A percentile compares a stretch with the other conserved stretches of the same genome.
Conservation (phyloP, 2,888 invertebrate species). For the Bimastos eiseni region DNA sequence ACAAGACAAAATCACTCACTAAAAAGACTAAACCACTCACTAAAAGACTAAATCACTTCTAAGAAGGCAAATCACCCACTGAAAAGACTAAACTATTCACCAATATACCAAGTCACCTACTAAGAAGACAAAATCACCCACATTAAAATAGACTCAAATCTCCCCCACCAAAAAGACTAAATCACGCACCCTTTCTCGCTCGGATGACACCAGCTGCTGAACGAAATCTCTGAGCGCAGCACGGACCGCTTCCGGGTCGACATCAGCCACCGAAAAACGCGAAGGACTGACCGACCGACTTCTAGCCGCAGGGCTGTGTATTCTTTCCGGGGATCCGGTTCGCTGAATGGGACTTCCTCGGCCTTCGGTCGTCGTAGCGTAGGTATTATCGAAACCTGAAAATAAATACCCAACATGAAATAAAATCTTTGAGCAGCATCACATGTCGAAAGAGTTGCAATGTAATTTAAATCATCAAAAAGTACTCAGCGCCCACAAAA, state of each 20-base stretch:
- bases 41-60: no score
- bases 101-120: no score
- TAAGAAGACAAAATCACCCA: background rate
- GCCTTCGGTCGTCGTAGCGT: conserved; percentile 61
- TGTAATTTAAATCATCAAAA: no score
- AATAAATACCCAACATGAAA: background rate
- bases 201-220: conserved; percentile 89
- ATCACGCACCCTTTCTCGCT: conserved; percentile 77
- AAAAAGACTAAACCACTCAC: no score
- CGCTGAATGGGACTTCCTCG: conserved; percentile 60
- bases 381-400: conserved; percentile 61
- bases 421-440: no score
- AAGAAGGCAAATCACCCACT: no score
- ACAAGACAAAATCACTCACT: no score
- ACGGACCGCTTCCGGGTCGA: conserved; percentile 86
- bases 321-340: conserved; percentile 58
- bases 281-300: conserved; percentile 41
- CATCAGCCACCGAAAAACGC: conserved; percentile 70
- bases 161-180: background rate
- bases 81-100: no score
- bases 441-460: no score
- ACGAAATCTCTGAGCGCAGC: conserved; percentile 87
- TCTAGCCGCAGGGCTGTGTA: conserved; percentile 31
- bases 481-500: no score
- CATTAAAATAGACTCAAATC: no score